Evolutionary conservation across 2,113 vertebrate genomes (phyloP), one percentile per base, ranked within the genome.

Genomic region (Pantherophis guttatus): DNA sequence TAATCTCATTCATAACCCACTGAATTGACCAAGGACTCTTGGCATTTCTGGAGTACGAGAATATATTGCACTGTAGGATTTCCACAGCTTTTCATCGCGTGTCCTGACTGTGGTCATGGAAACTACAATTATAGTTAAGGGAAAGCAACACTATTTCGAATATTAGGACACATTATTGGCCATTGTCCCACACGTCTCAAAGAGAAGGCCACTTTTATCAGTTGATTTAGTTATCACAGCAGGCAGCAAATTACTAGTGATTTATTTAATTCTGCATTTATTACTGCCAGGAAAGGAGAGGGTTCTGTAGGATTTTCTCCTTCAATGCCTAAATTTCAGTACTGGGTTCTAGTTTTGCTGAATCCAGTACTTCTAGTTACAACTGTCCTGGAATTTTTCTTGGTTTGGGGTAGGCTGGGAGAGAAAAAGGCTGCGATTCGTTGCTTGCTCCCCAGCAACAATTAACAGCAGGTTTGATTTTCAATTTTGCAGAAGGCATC

Each of bases 381-480:
- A 39, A 21, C 33, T 81, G 15, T 21, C 33, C 2, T 81, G 33
- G 33, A 44, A 81, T 44, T 81, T 81, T 81, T 33, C 53, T 33
- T 44, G 55, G 13, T 44, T 57, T 89, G 9, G 33, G 33, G 10
- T 39, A 6, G 54, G 5, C 54, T 89, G n/a, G 11, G 21, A 33
- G 75, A 44, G 33, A 81, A 81, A 81, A 44, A 5, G 88, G 21
- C 10, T 23, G 15, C 3, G 55, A 44, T 89, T n/a, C 59, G 33
- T 33, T 89, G 54, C 19, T 89, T 4, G 0, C 8, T 39, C 5
- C 24, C 55, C 33, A 23, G 54, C 26, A 58, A 55, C 17, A 89
- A 89, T 17, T 5, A 0, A 1, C 0, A 50, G 9, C 75, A 33
- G 11, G 33, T 90, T 15, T 0, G 54, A 57, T 2, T 53, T 33